Percentiles rank a stretch among this genome's conserved stretches.
Conservation (phyloP, 2,797 vertebrate genomes). For the Sebastes kiyomatsui region DNA sequence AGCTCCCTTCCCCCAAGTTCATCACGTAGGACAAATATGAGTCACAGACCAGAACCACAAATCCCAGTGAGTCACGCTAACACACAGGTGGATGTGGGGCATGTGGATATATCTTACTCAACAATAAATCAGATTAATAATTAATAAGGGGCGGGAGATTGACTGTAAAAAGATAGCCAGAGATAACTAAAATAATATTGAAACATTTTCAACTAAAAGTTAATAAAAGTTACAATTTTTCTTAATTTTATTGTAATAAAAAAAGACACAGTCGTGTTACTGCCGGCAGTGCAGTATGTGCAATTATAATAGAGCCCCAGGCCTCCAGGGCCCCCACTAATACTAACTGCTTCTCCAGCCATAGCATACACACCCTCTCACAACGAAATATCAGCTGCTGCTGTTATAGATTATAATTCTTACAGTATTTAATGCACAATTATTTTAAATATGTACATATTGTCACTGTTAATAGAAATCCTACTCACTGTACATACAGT, state of each 20-base stretch:
- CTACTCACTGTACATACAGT: too few relatives aligned
- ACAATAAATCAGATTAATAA: neutral
- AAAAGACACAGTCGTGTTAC: neutral
- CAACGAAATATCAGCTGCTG: too few relatives aligned
- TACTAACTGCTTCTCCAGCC: neutral
- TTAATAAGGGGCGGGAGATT: neutral
- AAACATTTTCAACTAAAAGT: neutral
- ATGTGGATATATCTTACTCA: neutral
- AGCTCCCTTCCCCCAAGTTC: conserved; percentile 3
- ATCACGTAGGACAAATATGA: conserved; percentile 25
- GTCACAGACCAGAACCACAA: conserved; percentile 22
- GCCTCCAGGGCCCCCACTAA: neutral
- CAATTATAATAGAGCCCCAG: neutral
- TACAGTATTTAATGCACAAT: too few relatives aligned
- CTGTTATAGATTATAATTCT: too few relatives aligned
- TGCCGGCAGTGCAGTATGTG: neutral
- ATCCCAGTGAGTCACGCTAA: neutral
- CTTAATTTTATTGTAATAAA: neutral
- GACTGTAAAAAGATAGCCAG: neutral
- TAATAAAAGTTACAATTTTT: neutral
- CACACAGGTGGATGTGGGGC: neutral
- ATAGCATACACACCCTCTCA: neutral
- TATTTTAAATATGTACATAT: too few relatives aligned
- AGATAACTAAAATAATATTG: neutral
- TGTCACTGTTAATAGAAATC: too few relatives aligned